Evolutionary conservation across 2,113 vertebrate genomes (phyloP).

Genomic region (Rynchops niger): DNA sequence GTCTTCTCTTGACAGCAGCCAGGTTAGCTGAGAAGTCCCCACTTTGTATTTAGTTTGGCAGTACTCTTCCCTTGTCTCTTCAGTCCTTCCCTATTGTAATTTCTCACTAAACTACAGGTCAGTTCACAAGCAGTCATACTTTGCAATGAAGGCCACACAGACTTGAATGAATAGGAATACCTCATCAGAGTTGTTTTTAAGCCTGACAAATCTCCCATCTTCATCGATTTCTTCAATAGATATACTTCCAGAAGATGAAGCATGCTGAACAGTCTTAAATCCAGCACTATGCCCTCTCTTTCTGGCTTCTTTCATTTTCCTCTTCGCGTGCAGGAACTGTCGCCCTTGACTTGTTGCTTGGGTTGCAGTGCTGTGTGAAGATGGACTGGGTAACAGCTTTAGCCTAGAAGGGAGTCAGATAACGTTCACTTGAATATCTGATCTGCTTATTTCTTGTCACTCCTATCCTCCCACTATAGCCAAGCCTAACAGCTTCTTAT

Average conservation of each 20-base stretch:
- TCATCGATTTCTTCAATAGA: constrained; percentile 81
- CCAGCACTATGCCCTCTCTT: not conserved
- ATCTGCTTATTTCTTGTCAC: not conserved
- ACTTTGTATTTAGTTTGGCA: not conserved
- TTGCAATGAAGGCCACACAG: not conserved
- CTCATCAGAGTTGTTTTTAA: constrained; percentile 79
- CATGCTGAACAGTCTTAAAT: constrained; percentile 73
- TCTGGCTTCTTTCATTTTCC: constrained; percentile 73
- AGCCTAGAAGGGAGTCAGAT: constrained; percentile 65
- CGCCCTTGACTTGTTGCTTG: constrained; percentile 47
- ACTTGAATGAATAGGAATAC: constrained; percentile 44
- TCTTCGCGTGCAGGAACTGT: constrained; percentile 62
- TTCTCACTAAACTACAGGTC: not conserved
- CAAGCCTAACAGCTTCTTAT: not conserved
- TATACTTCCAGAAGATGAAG: constrained; percentile 61
- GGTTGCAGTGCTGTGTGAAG: constrained; percentile 14
- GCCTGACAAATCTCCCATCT: constrained; percentile 79
- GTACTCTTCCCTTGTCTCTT: not conserved
- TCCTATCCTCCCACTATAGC: not conserved
- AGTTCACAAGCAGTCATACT: not conserved
- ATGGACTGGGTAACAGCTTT: constrained; percentile 75
- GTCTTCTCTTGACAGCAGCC: not conserved
- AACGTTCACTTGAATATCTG: not conserved
- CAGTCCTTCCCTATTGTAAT: not conserved
- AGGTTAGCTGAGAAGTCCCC: not conserved